Evolutionary conservation across 2,797 vertebrate species (phyloP), one percentile per base, ranked within the genome.

Genomic region (Tiaroga cobitis): DNA sequence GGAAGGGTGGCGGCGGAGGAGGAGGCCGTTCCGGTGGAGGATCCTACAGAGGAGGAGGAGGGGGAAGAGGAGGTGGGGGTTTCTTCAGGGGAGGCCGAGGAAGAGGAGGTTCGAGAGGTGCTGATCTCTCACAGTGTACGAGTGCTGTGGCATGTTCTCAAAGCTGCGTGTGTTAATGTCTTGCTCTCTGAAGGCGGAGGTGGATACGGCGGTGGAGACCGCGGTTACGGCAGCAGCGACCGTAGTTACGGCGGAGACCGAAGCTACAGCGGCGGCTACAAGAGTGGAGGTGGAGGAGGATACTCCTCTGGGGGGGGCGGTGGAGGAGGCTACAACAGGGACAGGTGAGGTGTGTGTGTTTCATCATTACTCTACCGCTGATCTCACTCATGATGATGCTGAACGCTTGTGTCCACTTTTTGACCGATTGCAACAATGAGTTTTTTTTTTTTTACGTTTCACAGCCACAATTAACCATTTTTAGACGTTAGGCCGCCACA

Each of bases 21-120:
- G 91, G 92, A 0, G 94, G 95, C 1, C 90, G 92, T 0, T 87
- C 86, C 8, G 85, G 91, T 0, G 91, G 89, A 11, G 88, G 91
- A 8, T 87, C 89, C 19, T 89, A 87, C 41, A 95, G 96, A 3
- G 96, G 95, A 78, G 93, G 96, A 70, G 96, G 96, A 0, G 96
- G 95, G 0, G 80, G 90, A 81, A 85, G 90, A 3, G 92, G 90
- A 15, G 19, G 93, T 0, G 92, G 93, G 0, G 96, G 97, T 8
- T 95, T 96, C 83, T 98, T 96, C 90, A 93, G 97, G 0, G 96
- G 96, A 0, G 92, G 96, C 18, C 87, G 97, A 70, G 96, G 96
- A 1, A 92, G 95, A 93, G 94, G 94, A 91, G 93, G 93, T 63
- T 26, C 89, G 0, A 82, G 91, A 87, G 92, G 91, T 93, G 89